These are phyloP conservation scores for Petrolisthes cinctipes DNA, from an alignment of 2,888 invertebrate species.

Conservation along the genomic window DNA sequence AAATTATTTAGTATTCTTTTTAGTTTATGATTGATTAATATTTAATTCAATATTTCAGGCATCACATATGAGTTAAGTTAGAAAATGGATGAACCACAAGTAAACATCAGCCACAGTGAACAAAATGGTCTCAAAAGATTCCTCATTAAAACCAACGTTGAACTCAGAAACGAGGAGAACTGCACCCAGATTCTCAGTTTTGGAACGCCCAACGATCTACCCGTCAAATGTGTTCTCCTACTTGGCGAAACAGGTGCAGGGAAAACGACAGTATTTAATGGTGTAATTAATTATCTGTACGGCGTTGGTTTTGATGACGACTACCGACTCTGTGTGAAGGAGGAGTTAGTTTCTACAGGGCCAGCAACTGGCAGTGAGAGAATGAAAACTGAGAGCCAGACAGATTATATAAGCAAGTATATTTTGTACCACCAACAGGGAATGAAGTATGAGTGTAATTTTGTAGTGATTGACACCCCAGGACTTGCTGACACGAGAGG, in stretches of 20 bases:
- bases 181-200: conserved; percentile 29
- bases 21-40: too few species aligned
- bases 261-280: conserved; percentile 43
- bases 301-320: conserved; percentile 38
- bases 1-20: too few species aligned
- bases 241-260: conserved; percentile 53
- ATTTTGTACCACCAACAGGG: conserved; percentile 42
- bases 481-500: conserved; percentile 51
- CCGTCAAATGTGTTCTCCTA: conserved; percentile 33
- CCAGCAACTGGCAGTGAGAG: background rate
- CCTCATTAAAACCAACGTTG: conserved; percentile 17
- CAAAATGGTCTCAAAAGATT: conserved; percentile 28
- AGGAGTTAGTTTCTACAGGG: background rate
- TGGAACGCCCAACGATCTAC: conserved; percentile 13
- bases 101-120: conserved; percentile 14
- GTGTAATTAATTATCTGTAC: conserved; percentile 30
- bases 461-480: conserved; percentile 45
- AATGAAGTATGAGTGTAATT: conserved; percentile 31
- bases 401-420: conserved; percentile 46
- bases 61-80: background rate
- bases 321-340: conserved; percentile 39
- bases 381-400: conserved; percentile 50
- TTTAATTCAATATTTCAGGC: too few species aligned
- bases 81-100: background rate
- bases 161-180: conserved; percentile 27